Percentiles rank a stretch among this genome's conserved stretches.
Conservation (phyloP, 2,888 invertebrate species). For the Endomychus coccineus region DNA sequence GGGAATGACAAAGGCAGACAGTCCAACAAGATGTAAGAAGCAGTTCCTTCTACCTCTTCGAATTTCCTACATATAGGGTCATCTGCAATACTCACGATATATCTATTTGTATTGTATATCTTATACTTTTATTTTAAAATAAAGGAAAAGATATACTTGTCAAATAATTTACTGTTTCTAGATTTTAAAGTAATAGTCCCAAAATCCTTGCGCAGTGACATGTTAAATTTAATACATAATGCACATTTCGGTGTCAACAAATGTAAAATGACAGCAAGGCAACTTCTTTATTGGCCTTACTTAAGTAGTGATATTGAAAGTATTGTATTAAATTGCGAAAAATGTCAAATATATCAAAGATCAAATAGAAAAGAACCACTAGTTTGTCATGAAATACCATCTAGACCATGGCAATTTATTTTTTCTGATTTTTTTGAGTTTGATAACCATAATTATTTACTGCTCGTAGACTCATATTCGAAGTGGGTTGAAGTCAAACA, state of each 20-base stretch:
- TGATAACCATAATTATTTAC: constrained; percentile 15
- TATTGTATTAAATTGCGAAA: constrained; percentile 17
- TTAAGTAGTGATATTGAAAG: constrained; percentile 21
- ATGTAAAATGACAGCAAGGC: constrained; percentile 22
- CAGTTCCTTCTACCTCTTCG: too few relatives aligned
- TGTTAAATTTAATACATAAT: constrained; percentile 23
- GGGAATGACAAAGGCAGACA: too few relatives aligned
- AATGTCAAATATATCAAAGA: constrained; percentile 19
- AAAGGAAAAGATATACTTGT: too few relatives aligned
- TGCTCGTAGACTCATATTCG: constrained; percentile 3
- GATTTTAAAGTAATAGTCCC: constrained; percentile 24
- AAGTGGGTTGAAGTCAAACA: not conserved
- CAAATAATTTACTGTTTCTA: constrained; percentile 22
- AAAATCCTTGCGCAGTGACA: constrained; percentile 13
- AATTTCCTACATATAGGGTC: too few relatives aligned
- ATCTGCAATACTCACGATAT: too few relatives aligned
- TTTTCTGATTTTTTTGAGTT: constrained; percentile 30
- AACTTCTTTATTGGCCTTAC: constrained; percentile 25
- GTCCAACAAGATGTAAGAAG: too few relatives aligned
- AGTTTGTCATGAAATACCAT: constrained; percentile 24
- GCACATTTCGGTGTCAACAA: constrained; percentile 28
- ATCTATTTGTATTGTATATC: too few relatives aligned
- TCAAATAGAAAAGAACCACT: constrained; percentile 21
- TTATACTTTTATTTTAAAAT: too few relatives aligned
- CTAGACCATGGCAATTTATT: constrained; percentile 28